Base-by-base conservation (phyloP, 2,888 invertebrate genomes). In the Pilophorus perplexus region DNA sequence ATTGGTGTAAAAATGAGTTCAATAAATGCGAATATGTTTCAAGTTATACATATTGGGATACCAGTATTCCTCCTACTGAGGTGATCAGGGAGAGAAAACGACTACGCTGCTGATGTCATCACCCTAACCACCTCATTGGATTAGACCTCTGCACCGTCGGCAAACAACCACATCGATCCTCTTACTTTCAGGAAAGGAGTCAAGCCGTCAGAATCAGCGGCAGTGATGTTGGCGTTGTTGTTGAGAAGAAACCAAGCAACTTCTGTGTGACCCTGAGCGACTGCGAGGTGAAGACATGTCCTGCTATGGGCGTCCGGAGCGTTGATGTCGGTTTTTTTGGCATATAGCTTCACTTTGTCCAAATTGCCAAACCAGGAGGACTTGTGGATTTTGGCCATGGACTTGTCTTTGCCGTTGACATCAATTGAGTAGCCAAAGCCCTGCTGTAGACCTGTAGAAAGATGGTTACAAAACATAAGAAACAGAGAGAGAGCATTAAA, bases 181-280 rank as follows among this genome's bases (percentile, higher is more conserved):
- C 52, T 52, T 16, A 75, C 75, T 73, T 75, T 75, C 23, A 75
- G 68, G 64, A 75, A 74, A n/a, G 75, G 74, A 22, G 74, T 75
- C 50, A 73, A 73, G 22, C 75, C 75, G 57, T 74, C 75, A 59
- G 67, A 72, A 67, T 75, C 75, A 67, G 71, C 70, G 27, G 74
- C 71, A 44, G 74, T 73, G 64, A 72, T 67, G 20, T 71, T 71
- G 23, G 75, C 74, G 67, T 74, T 74, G 67, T 74, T 74, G 38
- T 72, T 73, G 12, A 76, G 68, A n/a, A 76, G 70, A 67, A 73
- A 74, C 73, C 74, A 74, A 23, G 74, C 74, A 62, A 76, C 71
- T 70, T 73, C 74, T 28, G 73, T 70, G 68, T 76, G 73, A 6
- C 75, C 75, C 66, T 74, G 73, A 20, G 74, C 73, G 16, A 73